These are phyloP conservation scores for Perca flavescens DNA, from an alignment of 2,113 vertebrate genomes.

Conservation along the genomic window DNA sequence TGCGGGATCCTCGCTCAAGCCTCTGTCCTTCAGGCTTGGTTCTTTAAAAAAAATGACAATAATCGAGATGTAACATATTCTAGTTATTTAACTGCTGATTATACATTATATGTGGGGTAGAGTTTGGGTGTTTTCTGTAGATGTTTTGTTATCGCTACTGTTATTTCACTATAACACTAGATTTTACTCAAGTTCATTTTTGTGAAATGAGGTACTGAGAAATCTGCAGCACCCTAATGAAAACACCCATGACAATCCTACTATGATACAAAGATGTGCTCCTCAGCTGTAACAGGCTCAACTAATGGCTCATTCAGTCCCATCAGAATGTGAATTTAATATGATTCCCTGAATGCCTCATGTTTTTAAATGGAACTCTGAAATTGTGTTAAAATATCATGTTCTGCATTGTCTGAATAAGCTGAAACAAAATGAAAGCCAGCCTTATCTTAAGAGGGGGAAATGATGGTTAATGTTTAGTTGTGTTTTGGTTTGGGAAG, in stretches of 20 bases:
- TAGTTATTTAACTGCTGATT: constrained; percentile 56
- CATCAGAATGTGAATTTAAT: constrained; percentile 4
- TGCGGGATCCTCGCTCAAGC: constrained; percentile 17
- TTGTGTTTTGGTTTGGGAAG: not conserved
- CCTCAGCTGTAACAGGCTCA: not conserved
- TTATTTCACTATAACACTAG: constrained; percentile 46
- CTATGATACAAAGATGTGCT: not conserved
- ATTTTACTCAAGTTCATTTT: constrained; percentile 35
- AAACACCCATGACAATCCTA: constrained; percentile 60
- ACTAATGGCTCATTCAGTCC: not conserved
- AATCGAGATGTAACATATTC: constrained; percentile 44
- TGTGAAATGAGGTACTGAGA: not conserved
- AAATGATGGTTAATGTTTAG: not conserved
- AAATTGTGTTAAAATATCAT: not conserved
- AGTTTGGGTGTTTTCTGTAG: constrained; percentile 42
- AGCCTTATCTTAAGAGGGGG: not conserved
- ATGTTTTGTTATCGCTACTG: constrained; percentile 33
- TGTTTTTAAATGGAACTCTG: not conserved
- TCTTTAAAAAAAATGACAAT: not conserved
- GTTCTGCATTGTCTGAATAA: not conserved
- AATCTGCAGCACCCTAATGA: constrained; percentile 22
- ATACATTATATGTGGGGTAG: constrained; percentile 19
- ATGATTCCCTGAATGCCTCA: constrained; percentile 29
- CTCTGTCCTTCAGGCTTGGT: constrained; percentile 25
- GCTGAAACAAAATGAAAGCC: not conserved